A percentile compares a stretch with the other conserved stretches of the same genome.
Conservation (phyloP, 2,888 invertebrate genomes). For the Latrodectus hesperus region DNA sequence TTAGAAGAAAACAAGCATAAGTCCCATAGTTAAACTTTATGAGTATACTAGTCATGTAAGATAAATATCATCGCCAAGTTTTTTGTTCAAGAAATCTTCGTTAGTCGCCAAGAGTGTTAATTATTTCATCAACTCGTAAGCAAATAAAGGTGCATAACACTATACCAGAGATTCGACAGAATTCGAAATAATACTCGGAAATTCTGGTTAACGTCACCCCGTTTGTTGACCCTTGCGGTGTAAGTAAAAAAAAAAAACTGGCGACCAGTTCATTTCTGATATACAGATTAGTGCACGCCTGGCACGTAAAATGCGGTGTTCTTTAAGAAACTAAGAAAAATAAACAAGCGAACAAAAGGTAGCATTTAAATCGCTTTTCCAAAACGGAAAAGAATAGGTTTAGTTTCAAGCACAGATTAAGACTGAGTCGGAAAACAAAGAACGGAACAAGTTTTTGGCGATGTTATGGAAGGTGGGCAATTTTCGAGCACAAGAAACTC, state of each 20-base stretch:
- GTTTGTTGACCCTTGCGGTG: neutral
- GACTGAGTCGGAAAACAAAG: neutral
- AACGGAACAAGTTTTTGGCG: conserved; percentile 10
- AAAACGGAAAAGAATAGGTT: neutral
- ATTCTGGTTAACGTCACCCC: conserved; percentile 1
- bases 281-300: neutral
- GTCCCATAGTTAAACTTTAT: too few relatives aligned
- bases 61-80: too few relatives aligned
- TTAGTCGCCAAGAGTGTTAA: neutral
- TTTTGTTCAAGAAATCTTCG: too few relatives aligned
- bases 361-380: conserved; percentile 2
- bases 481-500: neutral
- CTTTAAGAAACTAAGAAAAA: neutral
- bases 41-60: too few relatives aligned
- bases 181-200: conserved; percentile 2
- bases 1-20: too few relatives aligned
- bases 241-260: neutral
- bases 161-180: neutral
- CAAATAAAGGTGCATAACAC: neutral
- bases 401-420: conserved; percentile 11
- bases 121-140: neutral
- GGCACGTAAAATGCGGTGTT: neutral
- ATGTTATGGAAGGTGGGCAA: neutral
- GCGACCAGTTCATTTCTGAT: conserved; percentile 2
- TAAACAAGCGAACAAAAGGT: neutral